Percentiles rank a stretch among this genome's conserved stretches.
These are phyloP conservation scores for Pelmatolapia mariae DNA, from an alignment of 2,113 vertebrate species.

Conservation along the genomic window DNA sequence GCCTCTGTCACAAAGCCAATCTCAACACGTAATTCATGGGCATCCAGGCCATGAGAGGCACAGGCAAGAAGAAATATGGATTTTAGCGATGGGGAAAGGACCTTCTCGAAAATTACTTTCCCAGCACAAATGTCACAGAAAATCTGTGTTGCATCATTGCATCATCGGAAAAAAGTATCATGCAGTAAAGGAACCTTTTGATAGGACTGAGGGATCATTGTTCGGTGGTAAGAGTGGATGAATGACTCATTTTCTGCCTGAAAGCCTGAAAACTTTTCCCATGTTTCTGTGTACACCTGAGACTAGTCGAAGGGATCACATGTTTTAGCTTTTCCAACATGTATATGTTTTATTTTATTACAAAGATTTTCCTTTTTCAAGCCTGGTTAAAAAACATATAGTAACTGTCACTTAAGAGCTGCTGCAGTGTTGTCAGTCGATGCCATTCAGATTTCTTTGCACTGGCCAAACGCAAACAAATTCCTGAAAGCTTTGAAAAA, in stretches of 20 bases:
- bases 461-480: not conserved
- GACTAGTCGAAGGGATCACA: not conserved
- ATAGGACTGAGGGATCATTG: slow-evolving; percentile 56
- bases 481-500: not conserved
- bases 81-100: slow-evolving; percentile 21
- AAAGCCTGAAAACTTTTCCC: slow-evolving; percentile 23
- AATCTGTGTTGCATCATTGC: slow-evolving; percentile 51
- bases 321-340: not conserved
- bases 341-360: not conserved
- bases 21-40: slow-evolving; percentile 50
- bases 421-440: not conserved
- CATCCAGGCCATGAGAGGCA: slow-evolving; percentile 26
- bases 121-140: slow-evolving; percentile 36
- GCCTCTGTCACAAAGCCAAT: slow-evolving; percentile 50
- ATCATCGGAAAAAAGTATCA: slow-evolving; percentile 46
- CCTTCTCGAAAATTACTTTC: slow-evolving; percentile 45
- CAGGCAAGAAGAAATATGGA: slow-evolving; percentile 40
- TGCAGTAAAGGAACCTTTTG: slow-evolving; percentile 28
- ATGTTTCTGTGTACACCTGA: not conserved
- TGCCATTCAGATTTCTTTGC: not conserved
- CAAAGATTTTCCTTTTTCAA: not conserved
- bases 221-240: slow-evolving; percentile 36
- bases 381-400: not conserved
- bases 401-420: not conserved
- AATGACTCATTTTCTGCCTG: slow-evolving; percentile 37